Evolutionary conservation across 2,888 invertebrate genomes (phyloP).

Genomic region (Ypsolopha sequella): DNA sequence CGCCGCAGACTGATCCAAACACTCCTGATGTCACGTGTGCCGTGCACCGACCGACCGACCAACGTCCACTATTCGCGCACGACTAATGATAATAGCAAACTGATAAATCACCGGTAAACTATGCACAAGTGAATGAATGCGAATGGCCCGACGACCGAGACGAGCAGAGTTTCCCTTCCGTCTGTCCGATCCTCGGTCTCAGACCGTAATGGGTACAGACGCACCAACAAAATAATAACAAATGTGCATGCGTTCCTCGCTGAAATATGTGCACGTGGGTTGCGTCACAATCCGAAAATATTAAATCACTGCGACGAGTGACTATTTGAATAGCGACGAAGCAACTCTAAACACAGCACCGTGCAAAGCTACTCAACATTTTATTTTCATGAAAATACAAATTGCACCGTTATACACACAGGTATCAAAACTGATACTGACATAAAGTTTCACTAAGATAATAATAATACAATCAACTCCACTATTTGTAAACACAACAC

Average conservation of each 20-base stretch:
- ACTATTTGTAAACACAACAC: conserved; percentile 66
- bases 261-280: conserved; percentile 66
- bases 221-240: conserved; percentile 80
- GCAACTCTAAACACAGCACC: conserved; percentile 35
- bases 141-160: conserved; percentile 42
- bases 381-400: conserved; percentile 53
- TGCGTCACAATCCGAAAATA: conserved; percentile 50
- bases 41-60: conserved; percentile 34
- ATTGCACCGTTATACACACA: conserved; percentile 47
- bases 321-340: conserved; percentile 32
- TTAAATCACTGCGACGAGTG: conserved; percentile 30
- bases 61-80: conserved; percentile 42
- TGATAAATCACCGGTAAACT: conserved; percentile 32
- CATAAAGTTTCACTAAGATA: conserved; percentile 34
- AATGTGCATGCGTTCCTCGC: conserved; percentile 73
- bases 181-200: conserved; percentile 44
- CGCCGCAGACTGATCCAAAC: conserved; percentile 52
- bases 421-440: conserved; percentile 39
- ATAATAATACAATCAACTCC: conserved; percentile 43
- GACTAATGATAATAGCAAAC: conserved; percentile 35
- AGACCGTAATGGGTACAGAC: conserved; percentile 67
- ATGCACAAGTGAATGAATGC: conserved; percentile 34
- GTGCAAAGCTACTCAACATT: conserved; percentile 41
- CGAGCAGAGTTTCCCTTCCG: conserved; percentile 49
- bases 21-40: conserved; percentile 42